These are phyloP conservation scores for Pelvicachromis taeniatus DNA, from an alignment of 2,113 vertebrate genomes.

Conservation along the genomic window DNA sequence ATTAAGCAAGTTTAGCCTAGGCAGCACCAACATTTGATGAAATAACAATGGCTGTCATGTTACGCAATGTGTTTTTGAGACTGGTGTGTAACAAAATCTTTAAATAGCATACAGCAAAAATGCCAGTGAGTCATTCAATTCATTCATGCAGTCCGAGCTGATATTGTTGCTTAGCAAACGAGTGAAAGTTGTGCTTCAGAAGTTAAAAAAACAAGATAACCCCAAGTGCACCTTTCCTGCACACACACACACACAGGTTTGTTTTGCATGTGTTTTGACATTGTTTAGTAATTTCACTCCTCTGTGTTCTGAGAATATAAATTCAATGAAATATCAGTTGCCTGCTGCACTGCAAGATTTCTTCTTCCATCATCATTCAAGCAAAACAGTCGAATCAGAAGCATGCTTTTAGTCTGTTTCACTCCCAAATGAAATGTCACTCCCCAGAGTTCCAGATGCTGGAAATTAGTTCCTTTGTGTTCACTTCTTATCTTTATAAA, in stretches of 20 bases:
- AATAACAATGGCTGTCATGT: constrained; percentile 18
- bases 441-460: constrained; percentile 26
- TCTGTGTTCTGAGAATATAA: background rate
- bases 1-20: background rate
- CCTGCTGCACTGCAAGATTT: background rate
- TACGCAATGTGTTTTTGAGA: background rate
- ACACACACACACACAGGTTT: background rate
- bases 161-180: background rate
- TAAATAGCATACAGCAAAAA: background rate
- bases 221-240: background rate
- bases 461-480: constrained; percentile 38
- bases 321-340: background rate
- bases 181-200: rapidly evolving
- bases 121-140: background rate
- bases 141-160: background rate
- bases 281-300: background rate
- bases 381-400: constrained; percentile 1
- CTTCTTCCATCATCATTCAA: constrained; percentile 15
- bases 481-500: constrained; percentile 42
- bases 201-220: background rate
- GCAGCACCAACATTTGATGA: background rate
- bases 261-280: background rate
- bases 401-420: constrained; percentile 19
- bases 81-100: background rate
- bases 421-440: constrained; percentile 26